Conservation (phyloP, 2,113 vertebrate species). For the Podarcis raffonei region DNA sequence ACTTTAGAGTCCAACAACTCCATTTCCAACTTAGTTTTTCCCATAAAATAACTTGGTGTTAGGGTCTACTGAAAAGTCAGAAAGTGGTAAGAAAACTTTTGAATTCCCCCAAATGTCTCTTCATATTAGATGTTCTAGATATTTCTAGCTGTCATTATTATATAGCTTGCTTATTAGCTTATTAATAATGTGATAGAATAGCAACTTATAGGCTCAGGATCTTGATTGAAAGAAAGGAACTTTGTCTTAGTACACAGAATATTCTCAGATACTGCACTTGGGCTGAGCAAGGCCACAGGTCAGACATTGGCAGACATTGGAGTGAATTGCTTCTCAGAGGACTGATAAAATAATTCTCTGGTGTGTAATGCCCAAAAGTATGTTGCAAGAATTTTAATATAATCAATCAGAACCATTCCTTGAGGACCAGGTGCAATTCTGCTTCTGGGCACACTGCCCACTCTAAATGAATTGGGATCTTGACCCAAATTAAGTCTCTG, state of each 20-base stretch:
- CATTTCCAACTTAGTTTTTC: too few relatives aligned
- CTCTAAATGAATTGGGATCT: neutral
- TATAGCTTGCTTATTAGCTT: neutral
- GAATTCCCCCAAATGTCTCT: neutral
- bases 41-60: neutral
- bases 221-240: neutral
- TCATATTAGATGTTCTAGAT: neutral
- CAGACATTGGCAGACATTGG: neutral
- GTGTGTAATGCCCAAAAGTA: neutral
- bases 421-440: neutral
- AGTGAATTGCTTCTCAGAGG: neutral
- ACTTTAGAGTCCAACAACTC: too few relatives aligned
- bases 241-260: neutral
- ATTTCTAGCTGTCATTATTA: neutral
- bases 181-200: neutral
- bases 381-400: constrained; percentile 7
- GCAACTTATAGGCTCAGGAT: neutral
- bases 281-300: neutral
- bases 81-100: neutral
- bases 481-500: constrained; percentile 10
- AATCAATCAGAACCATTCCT: neutral
- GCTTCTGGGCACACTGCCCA: neutral
- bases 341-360: neutral
- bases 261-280: neutral
- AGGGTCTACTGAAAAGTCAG: neutral